A percentile compares a stretch with the other conserved stretches of the same genome.
Conservation (phyloP, 2,113 vertebrate genomes). For the Gavia stellata region DNA sequence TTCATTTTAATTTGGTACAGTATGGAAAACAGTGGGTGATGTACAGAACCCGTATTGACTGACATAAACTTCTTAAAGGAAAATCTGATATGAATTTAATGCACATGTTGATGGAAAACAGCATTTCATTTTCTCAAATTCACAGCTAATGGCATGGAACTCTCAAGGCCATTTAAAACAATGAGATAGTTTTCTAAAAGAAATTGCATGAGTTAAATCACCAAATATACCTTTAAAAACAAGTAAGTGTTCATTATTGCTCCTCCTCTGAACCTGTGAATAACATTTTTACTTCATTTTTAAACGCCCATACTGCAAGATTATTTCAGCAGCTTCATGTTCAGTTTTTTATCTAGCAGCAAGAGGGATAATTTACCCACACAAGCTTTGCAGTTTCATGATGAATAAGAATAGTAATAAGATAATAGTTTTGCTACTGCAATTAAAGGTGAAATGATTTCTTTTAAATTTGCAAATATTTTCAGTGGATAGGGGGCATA, state of each 20-base stretch:
- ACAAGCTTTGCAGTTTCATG: background rate
- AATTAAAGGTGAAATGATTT: conserved; percentile 26
- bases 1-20: background rate
- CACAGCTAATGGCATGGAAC: background rate
- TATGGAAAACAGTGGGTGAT: background rate
- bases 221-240: conserved; percentile 23
- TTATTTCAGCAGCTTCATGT: conserved; percentile 30
- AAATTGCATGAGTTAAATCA: conserved; percentile 11
- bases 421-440: background rate
- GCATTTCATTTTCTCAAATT: background rate
- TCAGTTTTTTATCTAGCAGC: conserved; percentile 16
- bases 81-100: background rate
- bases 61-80: background rate
- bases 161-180: background rate
- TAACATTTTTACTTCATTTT: conserved; percentile 55
- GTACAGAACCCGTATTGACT: background rate
- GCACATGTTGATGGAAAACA: background rate
- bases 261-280: conserved; percentile 12
- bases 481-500: background rate
- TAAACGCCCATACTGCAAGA: conserved; percentile 26
- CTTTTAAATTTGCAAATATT: background rate
- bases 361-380: conserved; percentile 44
- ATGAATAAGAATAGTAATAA: conserved; percentile 4
- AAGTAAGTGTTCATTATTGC: conserved; percentile 29
- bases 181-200: background rate